Percentiles rank a stretch among this genome's conserved stretches.
Evolutionary conservation across 2,113 vertebrate genomes (phyloP).

Genomic region (Lophius piscatorius): DNA sequence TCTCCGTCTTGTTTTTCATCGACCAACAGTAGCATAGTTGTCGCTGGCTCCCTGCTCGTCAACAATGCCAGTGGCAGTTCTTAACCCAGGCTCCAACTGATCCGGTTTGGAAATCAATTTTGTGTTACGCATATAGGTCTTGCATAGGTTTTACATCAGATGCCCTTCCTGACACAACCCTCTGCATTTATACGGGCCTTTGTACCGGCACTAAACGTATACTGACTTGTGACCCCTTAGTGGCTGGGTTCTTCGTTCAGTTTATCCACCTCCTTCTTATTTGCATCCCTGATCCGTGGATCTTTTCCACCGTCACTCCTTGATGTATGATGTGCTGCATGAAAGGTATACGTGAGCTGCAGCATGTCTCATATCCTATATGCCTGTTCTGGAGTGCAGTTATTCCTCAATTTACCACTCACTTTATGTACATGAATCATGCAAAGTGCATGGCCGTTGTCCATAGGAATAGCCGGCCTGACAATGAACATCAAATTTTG

Average conservation of each 20-base stretch:
- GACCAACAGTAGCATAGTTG: too few relatives aligned
- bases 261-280: not conserved
- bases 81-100: too few relatives aligned
- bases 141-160: too few relatives aligned
- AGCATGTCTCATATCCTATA: constrained; percentile 18
- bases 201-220: too few relatives aligned
- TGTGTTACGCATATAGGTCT: too few relatives aligned
- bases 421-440: constrained; percentile 42
- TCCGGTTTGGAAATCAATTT: too few relatives aligned
- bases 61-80: too few relatives aligned
- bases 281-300: not conserved
- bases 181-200: too few relatives aligned
- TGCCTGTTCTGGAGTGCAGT: not conserved
- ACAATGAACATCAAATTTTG: constrained; percentile 1
- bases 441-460: constrained; percentile 24
- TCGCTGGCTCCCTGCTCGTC: too few relatives aligned
- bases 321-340: not conserved
- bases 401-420: constrained; percentile 5
- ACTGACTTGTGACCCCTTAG: too few relatives aligned
- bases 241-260: constrained; percentile 14
- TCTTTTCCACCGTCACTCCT: not conserved
- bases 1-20: too few relatives aligned
- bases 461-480: not conserved
- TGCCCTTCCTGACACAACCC: too few relatives aligned
- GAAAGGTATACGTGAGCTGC: not conserved